Evolutionary conservation across 1,140 invertebrate species (phyloP).

Genomic region (Achroia grisella): DNA sequence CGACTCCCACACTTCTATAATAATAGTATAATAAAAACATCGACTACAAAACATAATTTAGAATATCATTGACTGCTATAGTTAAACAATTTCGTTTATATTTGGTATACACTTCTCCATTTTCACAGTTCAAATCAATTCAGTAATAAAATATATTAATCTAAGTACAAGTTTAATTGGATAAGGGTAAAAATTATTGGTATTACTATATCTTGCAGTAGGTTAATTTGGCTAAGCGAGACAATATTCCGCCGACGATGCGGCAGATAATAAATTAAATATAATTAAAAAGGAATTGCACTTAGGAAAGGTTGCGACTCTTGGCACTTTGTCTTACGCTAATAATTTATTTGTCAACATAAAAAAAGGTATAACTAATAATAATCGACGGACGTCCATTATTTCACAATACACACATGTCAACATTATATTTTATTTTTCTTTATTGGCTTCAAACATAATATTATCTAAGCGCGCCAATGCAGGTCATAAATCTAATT

Average conservation of each 20-base stretch:
- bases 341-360: conserved; percentile 13
- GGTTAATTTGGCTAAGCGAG: conserved; percentile 26
- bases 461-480: too few species aligned
- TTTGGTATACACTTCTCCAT: conserved; percentile 38
- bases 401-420: too few species aligned
- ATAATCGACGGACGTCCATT: too few species aligned
- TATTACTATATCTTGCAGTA: conserved; percentile 25
- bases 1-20: neutral
- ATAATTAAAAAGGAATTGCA: conserved; percentile 62
- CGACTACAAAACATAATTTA: conserved; percentile 57
- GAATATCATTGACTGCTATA: conserved; percentile 43
- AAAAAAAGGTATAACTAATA: too few species aligned
- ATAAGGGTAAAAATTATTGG: too few species aligned
- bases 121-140: conserved; percentile 4
- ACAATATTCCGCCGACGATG: neutral
- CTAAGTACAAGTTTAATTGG: too few species aligned
- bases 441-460: too few species aligned
- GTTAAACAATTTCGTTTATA: conserved; percentile 25
- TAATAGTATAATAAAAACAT: conserved; percentile 32
- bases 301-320: conserved; percentile 51
- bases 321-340: conserved; percentile 69
- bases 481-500: too few species aligned
- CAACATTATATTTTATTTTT: too few species aligned
- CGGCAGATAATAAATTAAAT: too few species aligned
- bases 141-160: too few species aligned